Evolutionary conservation across 1,140 invertebrate genomes (phyloP).

Genomic region (Heliconius congener): DNA sequence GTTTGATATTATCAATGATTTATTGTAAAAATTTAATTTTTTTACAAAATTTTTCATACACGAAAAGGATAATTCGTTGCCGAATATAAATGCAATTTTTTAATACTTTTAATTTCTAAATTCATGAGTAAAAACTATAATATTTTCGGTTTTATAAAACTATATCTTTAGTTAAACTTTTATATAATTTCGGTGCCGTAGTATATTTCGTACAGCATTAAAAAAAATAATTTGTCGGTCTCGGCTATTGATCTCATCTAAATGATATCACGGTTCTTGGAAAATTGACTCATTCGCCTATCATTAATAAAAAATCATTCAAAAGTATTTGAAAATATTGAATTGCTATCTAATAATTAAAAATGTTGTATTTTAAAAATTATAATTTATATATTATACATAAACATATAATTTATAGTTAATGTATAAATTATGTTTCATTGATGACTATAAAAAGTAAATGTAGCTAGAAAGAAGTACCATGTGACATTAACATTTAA

Average conservation of each 20-base stretch:
- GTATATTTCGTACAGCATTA: neutral
- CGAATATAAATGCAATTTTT: neutral
- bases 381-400: no score
- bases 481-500: neutral
- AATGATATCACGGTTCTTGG: conserved; percentile 33
- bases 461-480: neutral
- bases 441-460: neutral
- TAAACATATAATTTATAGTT: no score
- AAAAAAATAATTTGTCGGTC: conserved; percentile 5
- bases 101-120: neutral
- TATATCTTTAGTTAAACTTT: neutral
- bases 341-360: no score
- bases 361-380: no score
- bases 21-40: neutral
- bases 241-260: conserved; percentile 32
- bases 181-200: neutral
- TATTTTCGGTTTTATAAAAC: neutral
- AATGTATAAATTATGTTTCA: neutral
- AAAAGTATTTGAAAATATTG: no score
- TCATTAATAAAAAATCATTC: neutral
- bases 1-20: neutral
- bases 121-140: neutral
- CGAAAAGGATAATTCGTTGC: neutral
- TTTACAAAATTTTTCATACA: neutral
- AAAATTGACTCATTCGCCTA: conserved; percentile 16